phyloP scores from a whole-genome alignment of 1,140 invertebrate genomes.

The Euwallacea similis region DNA sequence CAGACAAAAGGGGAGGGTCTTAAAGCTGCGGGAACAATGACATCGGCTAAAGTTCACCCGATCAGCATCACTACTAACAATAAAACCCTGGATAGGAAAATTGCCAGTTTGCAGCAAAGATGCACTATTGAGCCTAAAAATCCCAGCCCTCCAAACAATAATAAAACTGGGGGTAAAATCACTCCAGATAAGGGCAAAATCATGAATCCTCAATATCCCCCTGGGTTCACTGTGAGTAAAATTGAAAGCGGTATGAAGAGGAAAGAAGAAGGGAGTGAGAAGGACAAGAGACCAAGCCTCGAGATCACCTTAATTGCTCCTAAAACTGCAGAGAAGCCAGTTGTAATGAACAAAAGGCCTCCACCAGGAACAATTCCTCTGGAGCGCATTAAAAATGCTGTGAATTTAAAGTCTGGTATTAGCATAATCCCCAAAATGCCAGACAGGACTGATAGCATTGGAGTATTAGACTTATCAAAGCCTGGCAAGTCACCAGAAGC shows the following conservation, averaged over 20 bases:
- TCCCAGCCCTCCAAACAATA: slow-evolving; percentile 1
- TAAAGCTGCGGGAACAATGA: slow-evolving; percentile 35
- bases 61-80: slow-evolving; percentile 38
- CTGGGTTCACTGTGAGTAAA: slow-evolving; percentile 53
- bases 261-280: slow-evolving; percentile 40
- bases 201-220: slow-evolving; percentile 44
- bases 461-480: slow-evolving; percentile 50
- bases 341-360: slow-evolving; percentile 45
- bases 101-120: slow-evolving; percentile 46
- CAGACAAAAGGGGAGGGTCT: slow-evolving; percentile 38
- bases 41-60: slow-evolving; percentile 31
- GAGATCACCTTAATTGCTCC: slow-evolving; percentile 51
- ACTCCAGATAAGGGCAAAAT: slow-evolving; percentile 41
- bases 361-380: slow-evolving; percentile 51
- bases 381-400: slow-evolving; percentile 49
- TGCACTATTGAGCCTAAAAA: slow-evolving; percentile 45
- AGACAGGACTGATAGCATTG: slow-evolving; percentile 45
- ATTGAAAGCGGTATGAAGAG: slow-evolving; percentile 48
- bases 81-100: slow-evolving; percentile 45
- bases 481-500: slow-evolving; percentile 39
- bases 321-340: slow-evolving; percentile 9
- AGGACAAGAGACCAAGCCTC: slow-evolving; percentile 51
- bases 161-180: slow-evolving; percentile 38
- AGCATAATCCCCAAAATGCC: slow-evolving; percentile 49
- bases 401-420: slow-evolving; percentile 49